Evolutionary conservation across 2,888 invertebrate species (phyloP).

Genomic region (Bhutanitis thaidina): DNA sequence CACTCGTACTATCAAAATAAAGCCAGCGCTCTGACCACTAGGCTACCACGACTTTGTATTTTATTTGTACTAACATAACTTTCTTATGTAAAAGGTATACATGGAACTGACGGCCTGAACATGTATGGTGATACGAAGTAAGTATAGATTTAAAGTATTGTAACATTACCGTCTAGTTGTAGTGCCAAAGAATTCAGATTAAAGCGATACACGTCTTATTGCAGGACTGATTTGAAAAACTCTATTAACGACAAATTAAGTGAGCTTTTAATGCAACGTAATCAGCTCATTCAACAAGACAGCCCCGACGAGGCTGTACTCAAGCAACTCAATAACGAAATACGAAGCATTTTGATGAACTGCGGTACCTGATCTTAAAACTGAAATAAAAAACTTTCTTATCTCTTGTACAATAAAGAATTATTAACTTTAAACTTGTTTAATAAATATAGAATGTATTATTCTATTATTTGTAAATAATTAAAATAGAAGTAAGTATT

Average conservation of each 20-base stretch:
- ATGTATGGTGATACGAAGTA: conserved; percentile 11
- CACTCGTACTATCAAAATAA: no score
- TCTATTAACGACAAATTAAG: conserved; percentile 62
- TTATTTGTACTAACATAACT: not conserved
- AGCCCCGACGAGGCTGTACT: conserved; percentile 66
- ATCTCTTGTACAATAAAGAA: not conserved
- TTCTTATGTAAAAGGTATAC: conserved; percentile 2
- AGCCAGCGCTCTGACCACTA: no score
- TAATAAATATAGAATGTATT: no score
- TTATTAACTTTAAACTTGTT: no score
- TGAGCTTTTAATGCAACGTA: conserved; percentile 69
- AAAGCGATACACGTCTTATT: not conserved
- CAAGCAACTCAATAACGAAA: conserved; percentile 73
- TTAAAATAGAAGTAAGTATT: no score
- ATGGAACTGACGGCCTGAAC: conserved; percentile 1
- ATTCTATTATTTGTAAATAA: no score
- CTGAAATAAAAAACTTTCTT: not conserved
- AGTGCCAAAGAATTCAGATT: no score
- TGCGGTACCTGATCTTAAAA: conserved; percentile 48
- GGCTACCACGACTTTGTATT: no score
- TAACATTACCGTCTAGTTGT: no score
- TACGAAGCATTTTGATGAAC: conserved; percentile 67
- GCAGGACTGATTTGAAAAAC: conserved; percentile 48
- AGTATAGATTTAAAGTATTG: no score
- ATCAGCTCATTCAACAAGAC: conserved; percentile 67